Base-by-base conservation (phyloP, 2,797 vertebrate species). In the Coranthus polyacanthus region DNA sequence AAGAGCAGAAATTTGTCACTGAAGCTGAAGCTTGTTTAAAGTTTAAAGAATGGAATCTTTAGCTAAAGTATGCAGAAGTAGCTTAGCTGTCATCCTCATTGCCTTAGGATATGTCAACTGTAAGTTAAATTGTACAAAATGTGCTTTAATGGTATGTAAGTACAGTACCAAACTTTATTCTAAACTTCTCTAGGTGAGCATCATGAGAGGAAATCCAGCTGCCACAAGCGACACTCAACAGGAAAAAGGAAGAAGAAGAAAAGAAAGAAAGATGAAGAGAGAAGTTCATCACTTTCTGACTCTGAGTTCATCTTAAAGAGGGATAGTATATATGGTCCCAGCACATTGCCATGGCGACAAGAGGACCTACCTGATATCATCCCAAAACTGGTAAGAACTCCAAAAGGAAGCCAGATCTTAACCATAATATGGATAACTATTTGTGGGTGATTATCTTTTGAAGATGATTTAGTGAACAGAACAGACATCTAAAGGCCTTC, bases 241-340 rank as follows among this genome's bases (percentile, higher is more conserved):
- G 72, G 61, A 24, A 97, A 95, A 80, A 97, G 95, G 83, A 96
- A 96, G 84, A 96, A 95, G 85, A 96, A 93, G 89, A 85, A 10
- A 0, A 95, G 89, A 79, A 95, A 92, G 87, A 98, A 95, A 93
- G 93, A 93, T 68, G 94, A 90, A 51, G 92, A 94, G 85, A 93
- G 92, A 92, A 77, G 93, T 68, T 89, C 91, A 7, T 78, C 90
- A 0, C 89, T 91, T 41, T 88, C 82, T 0, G 92, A 86, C 2
- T 82, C 84, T 0, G 92, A 93, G 1, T 55, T 59, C 0, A 50
- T 41, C 38, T 42, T 50, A 1, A 84, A 84, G 2, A 62, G 47
- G 32, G 58, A 61, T 0, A 11, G 37, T 20, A 43, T 52, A 24
- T 3, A 22, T 16, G 66, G 42, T 46, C 24, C 57, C 50, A 63